These are phyloP conservation scores for Dunckerocampus dactyliophorus DNA, from an alignment of 2,113 vertebrate genomes.

Conservation along the genomic window DNA sequence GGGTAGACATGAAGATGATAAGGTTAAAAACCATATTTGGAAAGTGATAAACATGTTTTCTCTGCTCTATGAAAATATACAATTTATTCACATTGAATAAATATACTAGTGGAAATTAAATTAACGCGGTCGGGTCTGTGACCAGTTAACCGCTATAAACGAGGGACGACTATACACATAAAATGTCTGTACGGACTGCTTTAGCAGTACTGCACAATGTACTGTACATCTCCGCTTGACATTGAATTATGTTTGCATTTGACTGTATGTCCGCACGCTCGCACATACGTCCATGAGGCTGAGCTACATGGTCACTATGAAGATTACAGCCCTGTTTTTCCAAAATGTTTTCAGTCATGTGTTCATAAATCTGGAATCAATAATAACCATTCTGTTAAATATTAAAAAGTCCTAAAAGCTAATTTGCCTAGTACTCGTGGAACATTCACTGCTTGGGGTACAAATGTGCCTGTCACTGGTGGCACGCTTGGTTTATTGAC, in stretches of 20 bases:
- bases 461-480: conserved; percentile 42
- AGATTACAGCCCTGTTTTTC: conserved; percentile 41
- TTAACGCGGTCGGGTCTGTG: too few species aligned
- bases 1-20: too few species aligned
- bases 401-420: conserved; percentile 50
- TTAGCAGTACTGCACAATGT: too few species aligned
- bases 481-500: conserved; percentile 36
- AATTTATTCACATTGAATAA: too few species aligned
- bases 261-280: background rate
- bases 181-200: too few species aligned
- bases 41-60: too few species aligned
- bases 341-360: conserved; percentile 34
- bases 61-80: too few species aligned
- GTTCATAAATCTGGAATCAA: conserved; percentile 55
- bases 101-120: too few species aligned
- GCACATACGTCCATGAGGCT: conserved; percentile 8
- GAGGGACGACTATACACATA: too few species aligned
- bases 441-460: conserved; percentile 48
- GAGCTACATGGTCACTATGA: background rate
- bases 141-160: too few species aligned
- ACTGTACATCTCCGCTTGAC: too few species aligned
- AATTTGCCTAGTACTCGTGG: conserved; percentile 38
- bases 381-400: conserved; percentile 63
- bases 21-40: too few species aligned
- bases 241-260: conserved; percentile 28